Evolutionary conservation across 2,888 invertebrate species (phyloP).

Genomic region (Parapristionchus giblindavisi): DNA sequence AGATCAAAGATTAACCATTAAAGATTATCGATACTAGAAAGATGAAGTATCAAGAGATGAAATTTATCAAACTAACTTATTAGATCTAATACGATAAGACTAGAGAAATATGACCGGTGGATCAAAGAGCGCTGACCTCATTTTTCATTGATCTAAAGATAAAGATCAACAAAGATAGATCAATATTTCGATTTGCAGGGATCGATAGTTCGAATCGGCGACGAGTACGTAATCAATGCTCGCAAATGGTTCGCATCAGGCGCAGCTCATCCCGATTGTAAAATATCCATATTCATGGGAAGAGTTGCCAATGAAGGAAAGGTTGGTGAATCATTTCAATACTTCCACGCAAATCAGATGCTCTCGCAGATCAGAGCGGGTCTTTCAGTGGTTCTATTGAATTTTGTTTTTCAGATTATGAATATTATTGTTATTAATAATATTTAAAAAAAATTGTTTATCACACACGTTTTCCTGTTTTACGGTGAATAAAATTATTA

Average conservation of each 20-base stretch:
- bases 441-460: background rate
- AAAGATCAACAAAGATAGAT: background rate
- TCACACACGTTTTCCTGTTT: too few relatives aligned
- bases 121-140: too few relatives aligned
- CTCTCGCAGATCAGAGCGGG: too few relatives aligned
- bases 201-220: constrained; percentile 70
- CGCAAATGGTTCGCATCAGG: constrained; percentile 74
- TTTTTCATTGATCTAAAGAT: background rate
- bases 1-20: background rate
- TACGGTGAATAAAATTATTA: too few relatives aligned
- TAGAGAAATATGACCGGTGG: too few relatives aligned
- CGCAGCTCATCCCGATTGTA: constrained; percentile 72
- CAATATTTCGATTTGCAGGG: constrained; percentile 47
- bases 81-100: too few relatives aligned
- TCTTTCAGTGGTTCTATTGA: background rate
- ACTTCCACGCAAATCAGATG: too few relatives aligned
- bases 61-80: too few relatives aligned
- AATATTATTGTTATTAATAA: background rate
- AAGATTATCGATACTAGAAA: background rate
- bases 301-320: constrained; percentile 63
- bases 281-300: constrained; percentile 73
- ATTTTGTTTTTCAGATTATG: background rate
- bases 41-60: too few relatives aligned
- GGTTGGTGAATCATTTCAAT: background rate
- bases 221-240: constrained; percentile 72